These are phyloP conservation scores for Xanthorhoe designata DNA, from an alignment of 2,888 invertebrate genomes.

Conservation along the genomic window DNA sequence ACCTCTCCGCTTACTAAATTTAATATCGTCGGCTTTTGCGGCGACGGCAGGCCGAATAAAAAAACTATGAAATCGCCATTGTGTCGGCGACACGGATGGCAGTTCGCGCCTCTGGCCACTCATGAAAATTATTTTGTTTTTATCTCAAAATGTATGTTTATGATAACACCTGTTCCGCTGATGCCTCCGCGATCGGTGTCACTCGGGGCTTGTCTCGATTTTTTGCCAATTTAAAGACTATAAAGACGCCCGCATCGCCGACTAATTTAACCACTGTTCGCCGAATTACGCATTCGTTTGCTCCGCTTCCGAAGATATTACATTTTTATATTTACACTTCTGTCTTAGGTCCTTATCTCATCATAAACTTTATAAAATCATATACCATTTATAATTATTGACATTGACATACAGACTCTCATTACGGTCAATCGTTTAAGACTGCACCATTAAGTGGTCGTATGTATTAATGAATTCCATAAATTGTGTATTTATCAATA, in stretches of 20 bases:
- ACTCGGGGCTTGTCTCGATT: slow-evolving; percentile 79
- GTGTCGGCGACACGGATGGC: slow-evolving; percentile 83
- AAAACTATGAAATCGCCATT: slow-evolving; percentile 83
- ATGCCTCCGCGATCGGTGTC: slow-evolving; percentile 85
- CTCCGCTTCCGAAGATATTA: slow-evolving; percentile 27
- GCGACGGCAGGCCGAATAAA: slow-evolving; percentile 75
- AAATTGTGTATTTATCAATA: slow-evolving; percentile 65
- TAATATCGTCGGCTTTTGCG: slow-evolving; percentile 83
- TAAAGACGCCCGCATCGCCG: slow-evolving; percentile 83
- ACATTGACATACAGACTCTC: not conserved
- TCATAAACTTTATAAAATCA: slow-evolving; percentile 3
- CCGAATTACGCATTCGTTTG: slow-evolving; percentile 75
- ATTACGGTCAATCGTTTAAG: slow-evolving; percentile 14
- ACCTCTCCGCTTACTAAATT: slow-evolving; percentile 86
- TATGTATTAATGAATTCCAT: slow-evolving; percentile 20
- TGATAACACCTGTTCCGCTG: slow-evolving; percentile 85
- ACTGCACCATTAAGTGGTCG: slow-evolving; percentile 6
- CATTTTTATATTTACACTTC: slow-evolving; percentile 31
- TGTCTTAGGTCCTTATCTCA: slow-evolving; percentile 7
- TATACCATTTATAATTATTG: slow-evolving; percentile 1
- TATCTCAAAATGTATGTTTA: slow-evolving; percentile 85
- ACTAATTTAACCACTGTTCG: slow-evolving; percentile 84
- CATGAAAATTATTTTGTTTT: slow-evolving; percentile 86
- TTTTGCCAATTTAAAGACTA: slow-evolving; percentile 85
- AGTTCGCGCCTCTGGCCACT: slow-evolving; percentile 84